Evolutionary conservation across 2,888 invertebrate genomes (phyloP), one percentile per base, ranked within the genome.

Genomic region (Drosophila ezoana): DNA sequence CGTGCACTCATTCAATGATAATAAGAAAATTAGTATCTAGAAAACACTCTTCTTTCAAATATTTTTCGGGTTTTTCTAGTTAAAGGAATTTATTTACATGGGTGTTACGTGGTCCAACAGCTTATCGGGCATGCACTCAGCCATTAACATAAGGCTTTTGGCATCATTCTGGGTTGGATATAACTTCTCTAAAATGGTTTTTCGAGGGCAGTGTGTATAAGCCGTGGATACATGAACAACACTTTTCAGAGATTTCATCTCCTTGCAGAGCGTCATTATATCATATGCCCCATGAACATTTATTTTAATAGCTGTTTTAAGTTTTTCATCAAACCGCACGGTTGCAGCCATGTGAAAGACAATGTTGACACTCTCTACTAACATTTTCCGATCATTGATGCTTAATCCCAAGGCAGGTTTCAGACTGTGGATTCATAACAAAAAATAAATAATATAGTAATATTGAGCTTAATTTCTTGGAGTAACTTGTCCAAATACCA

Each of bases 211-310:
- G 76, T 94, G 93, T 1, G 94, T 93, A 67, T 93, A 95, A 0
- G 94, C 94, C 0, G 94, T 94, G 0, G 94, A 94, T 1, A 94
- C 94, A 81, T 94, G 94, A 37, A 94, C 90, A 59, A 93, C 92
- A 44, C 93, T 92, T 91, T 93, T 90, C 20, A 91, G 81, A 59
- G 89, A 67, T 32, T 79, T 76, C 94, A 97, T 95, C 81, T 95
- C 93, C 74, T 93, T 94, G 89, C 95, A 95, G 16, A 97, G 92
- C 40, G 93, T 90, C 47, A 96, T 91, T 72, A 96, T 92, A 72
- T 95, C 94, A 69, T 94, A 93, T 0, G 95, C 95, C 28, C 95
- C 95, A 45, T 94, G 93, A 0, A 97, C 95, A 91, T 97, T 97
- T 90, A 96, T 95, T 67, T 95, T 94, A 45, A 95, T 94, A 0